phyloP scores from a whole-genome alignment of 1,140 invertebrate genomes.

The Drosophila novamexicana region DNA sequence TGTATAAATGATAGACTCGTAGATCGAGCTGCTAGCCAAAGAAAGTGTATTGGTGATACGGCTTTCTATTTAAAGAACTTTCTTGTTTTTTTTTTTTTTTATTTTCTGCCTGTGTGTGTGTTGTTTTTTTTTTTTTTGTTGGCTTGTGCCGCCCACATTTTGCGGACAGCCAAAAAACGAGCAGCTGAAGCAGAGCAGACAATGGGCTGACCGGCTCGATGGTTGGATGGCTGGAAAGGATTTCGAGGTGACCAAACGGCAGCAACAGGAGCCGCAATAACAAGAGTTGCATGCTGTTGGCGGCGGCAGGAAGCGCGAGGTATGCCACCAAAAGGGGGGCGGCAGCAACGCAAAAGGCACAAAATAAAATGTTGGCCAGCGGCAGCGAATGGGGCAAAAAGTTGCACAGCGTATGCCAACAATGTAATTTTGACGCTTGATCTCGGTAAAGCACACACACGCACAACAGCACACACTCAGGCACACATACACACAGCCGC shows the following conservation, averaged over 20 bases:
- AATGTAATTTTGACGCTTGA: conserved; percentile 83
- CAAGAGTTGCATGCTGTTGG: conserved; percentile 24
- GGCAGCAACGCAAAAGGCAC: conserved; percentile 30
- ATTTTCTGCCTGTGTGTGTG: conserved; percentile 1
- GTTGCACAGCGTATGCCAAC: conserved; percentile 74
- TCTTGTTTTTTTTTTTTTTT: not conserved
- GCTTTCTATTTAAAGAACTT: not conserved
- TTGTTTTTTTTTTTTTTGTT: conserved; percentile 9
- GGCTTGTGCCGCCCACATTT: conserved; percentile 50
- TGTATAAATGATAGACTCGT: too few relatives aligned
- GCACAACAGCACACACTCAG: conserved; percentile 15
- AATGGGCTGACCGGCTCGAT: conserved; percentile 37
- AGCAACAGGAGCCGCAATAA: conserved; percentile 70
- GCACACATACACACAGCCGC: not conserved
- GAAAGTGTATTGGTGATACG: conserved; percentile 17
- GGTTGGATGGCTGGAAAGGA: conserved; percentile 50
- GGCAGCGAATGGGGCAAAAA: conserved; percentile 40
- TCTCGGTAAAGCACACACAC: conserved; percentile 54
- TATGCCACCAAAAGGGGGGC: conserved; percentile 20
- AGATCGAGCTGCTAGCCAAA: too few relatives aligned
- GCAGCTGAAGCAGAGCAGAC: conserved; percentile 25
- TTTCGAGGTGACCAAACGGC: conserved; percentile 56
- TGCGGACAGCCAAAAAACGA: conserved; percentile 54
- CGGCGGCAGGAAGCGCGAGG: conserved; percentile 9
- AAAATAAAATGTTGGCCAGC: conserved; percentile 49